Conservation (phyloP, 2,113 vertebrate genomes). For the Oncorhynchus tshawytscha region DNA sequence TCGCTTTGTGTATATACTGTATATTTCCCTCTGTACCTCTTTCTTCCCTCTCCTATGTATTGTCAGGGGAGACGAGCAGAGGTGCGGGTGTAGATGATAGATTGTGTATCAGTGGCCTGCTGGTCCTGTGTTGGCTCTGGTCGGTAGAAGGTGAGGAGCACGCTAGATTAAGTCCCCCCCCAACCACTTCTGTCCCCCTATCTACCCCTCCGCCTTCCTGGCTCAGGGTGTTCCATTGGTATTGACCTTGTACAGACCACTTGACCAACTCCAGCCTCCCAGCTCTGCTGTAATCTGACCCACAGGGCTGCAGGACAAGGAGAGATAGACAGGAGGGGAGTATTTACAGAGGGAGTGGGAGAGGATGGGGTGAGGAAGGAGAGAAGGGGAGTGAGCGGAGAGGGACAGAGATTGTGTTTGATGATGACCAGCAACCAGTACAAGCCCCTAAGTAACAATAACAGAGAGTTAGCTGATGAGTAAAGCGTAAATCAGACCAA, state of each 20-base stretch:
- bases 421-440: neutral
- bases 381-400: neutral
- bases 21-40: no score
- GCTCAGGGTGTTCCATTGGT: neutral
- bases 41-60: no score
- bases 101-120: neutral
- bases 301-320: neutral
- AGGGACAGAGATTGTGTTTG: neutral
- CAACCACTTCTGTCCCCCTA: neutral
- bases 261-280: slow-evolving; percentile 7
- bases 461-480: neutral
- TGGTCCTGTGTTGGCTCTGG: neutral
- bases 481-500: neutral
- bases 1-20: no score
- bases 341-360: no score
- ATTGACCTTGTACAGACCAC: slow-evolving; percentile 21
- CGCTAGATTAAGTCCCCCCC: neutral
- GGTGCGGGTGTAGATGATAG: neutral
- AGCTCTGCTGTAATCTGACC: slow-evolving; percentile 11
- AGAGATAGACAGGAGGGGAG: neutral
- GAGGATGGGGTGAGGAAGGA: neutral
- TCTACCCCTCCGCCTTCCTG: neutral
- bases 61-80: no score
- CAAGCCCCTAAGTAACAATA: neutral
- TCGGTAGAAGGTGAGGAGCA: neutral